These are phyloP conservation scores for Chelonus insularis DNA, from an alignment of 1,140 invertebrate genomes.

Conservation along the genomic window DNA sequence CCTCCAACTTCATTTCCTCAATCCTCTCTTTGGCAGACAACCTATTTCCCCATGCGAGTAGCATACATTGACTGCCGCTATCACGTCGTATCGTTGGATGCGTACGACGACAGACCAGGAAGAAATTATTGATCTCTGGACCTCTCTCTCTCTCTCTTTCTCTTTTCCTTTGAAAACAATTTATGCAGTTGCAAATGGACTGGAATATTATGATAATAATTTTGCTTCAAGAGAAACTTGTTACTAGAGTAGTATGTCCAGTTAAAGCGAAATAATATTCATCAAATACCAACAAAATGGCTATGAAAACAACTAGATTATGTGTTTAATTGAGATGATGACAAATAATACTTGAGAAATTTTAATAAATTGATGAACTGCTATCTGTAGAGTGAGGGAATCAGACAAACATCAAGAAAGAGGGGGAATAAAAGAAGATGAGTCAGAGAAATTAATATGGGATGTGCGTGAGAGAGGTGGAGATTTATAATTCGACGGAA, in stretches of 20 bases:
- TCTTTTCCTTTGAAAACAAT: not conserved
- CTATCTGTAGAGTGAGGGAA: too few relatives aligned
- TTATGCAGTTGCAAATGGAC: not conserved
- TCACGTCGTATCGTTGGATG: not conserved
- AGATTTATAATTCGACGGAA: not conserved
- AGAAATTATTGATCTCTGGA: constrained; percentile 1
- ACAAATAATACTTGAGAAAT: too few relatives aligned
- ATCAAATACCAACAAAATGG: too few relatives aligned
- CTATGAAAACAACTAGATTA: too few relatives aligned
- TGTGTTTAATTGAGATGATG: too few relatives aligned
- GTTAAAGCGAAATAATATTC: too few relatives aligned
- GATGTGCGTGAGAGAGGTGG: not conserved
- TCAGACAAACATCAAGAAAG: too few relatives aligned
- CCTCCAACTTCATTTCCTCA: constrained; percentile 23
- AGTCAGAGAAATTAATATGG: too few relatives aligned
- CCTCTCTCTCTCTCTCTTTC: not conserved
- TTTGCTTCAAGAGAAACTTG: too few relatives aligned
- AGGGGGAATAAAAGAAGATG: too few relatives aligned
- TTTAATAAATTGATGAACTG: too few relatives aligned
- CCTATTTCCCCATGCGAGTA: not conserved
- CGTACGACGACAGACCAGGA: not conserved
- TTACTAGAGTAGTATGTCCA: too few relatives aligned
- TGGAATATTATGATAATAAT: not conserved
- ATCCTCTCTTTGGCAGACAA: constrained; percentile 21
- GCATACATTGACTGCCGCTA: not conserved